These are phyloP conservation scores for Hemibagrus wyckioides DNA, from an alignment of 2,113 vertebrate species.

Conservation along the genomic window DNA sequence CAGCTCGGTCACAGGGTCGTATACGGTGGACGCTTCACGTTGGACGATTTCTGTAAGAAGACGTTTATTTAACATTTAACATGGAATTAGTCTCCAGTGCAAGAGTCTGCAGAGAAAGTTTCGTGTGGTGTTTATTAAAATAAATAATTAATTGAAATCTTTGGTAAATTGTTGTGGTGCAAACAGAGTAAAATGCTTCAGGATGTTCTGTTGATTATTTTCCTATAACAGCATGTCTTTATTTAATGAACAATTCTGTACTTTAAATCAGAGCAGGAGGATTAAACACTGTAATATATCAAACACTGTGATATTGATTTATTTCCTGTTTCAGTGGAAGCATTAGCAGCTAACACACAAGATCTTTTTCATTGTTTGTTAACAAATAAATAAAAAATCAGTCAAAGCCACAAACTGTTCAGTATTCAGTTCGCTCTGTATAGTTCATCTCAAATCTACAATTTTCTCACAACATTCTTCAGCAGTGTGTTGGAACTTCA, in stretches of 20 bases:
- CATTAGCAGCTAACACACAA: neutral
- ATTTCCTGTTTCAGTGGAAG: neutral
- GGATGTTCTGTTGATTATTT: neutral
- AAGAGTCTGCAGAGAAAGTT: neutral
- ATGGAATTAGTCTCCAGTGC: neutral
- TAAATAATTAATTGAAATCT: no score
- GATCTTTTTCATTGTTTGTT: no score
- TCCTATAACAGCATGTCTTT: neutral
- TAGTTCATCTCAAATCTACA: neutral
- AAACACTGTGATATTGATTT: neutral
- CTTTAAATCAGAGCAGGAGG: neutral
- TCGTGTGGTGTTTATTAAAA: neutral
- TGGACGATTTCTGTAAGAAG: neutral
- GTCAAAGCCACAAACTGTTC: no score
- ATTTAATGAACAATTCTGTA: neutral
- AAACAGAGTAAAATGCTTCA: neutral
- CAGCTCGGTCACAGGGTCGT: neutral
- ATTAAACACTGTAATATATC: neutral
- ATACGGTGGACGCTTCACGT: no score
- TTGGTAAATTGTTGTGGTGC: neutral
- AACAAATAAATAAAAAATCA: no score
- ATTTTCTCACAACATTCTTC: neutral
- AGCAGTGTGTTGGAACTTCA: neutral
- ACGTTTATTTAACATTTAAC: neutral
- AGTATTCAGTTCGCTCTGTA: neutral